Evolutionary conservation across 2,888 invertebrate genomes (phyloP).

Genomic region (Bhutanitis thaidina): DNA sequence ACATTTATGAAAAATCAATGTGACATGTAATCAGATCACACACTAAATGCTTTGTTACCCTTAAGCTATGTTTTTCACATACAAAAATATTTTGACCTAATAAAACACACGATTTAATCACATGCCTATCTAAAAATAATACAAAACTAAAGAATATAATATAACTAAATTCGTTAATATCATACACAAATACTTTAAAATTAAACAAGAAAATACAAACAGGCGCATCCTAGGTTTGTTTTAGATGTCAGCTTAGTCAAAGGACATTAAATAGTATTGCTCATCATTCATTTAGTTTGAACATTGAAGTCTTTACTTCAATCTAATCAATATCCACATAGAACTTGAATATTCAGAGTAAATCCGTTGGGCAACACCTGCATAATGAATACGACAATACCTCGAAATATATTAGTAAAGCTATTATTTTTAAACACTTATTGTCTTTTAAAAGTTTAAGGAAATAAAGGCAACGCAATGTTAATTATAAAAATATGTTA

Average conservation of each 20-base stretch:
- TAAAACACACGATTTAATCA: constrained; percentile 51
- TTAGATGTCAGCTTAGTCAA: constrained; percentile 2
- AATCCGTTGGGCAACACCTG: neutral
- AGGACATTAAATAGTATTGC: neutral
- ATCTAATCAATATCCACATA: neutral
- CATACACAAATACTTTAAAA: constrained; percentile 3
- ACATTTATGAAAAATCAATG: constrained; percentile 37
- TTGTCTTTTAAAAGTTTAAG: neutral
- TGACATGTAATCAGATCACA: constrained; percentile 36
- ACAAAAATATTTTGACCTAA: constrained; percentile 74
- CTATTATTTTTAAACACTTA: neutral
- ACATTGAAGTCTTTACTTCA: neutral
- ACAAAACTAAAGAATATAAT: constrained; percentile 20
- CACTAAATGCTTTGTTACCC: constrained; percentile 60
- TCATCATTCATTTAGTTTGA: constrained; percentile 2
- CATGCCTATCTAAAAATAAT: constrained; percentile 28
- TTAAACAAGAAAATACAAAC: constrained; percentile 9
- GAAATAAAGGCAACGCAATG: no score
- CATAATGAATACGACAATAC: constrained; percentile 5
- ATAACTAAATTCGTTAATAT: constrained; percentile 8
- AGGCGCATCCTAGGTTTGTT: neutral
- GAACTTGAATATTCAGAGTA: neutral
- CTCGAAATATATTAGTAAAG: constrained; percentile 3
- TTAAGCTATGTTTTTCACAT: constrained; percentile 64
- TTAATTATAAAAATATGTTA: no score